These are phyloP conservation scores for Alectura lathami DNA, from an alignment of 2,113 vertebrate genomes.

Conservation along the genomic window DNA sequence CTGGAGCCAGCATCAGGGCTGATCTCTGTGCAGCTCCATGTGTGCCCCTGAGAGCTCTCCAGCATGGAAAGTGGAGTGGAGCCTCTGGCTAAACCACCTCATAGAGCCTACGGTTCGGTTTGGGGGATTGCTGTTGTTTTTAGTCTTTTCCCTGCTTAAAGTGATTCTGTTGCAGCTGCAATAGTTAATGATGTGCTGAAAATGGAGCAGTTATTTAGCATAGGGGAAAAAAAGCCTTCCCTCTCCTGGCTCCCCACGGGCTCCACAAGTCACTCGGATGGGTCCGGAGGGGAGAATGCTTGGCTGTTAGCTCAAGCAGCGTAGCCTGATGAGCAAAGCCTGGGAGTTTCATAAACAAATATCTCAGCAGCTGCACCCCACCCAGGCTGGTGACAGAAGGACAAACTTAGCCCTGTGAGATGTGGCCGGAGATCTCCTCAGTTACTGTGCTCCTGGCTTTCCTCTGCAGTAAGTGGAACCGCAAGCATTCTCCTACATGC, in stretches of 20 bases:
- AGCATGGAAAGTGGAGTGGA: not conserved
- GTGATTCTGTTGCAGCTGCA: constrained; percentile 10
- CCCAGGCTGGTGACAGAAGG: not conserved
- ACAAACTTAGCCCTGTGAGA: not conserved
- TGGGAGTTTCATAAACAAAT: constrained; percentile 30
- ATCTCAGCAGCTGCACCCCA: constrained; percentile 50
- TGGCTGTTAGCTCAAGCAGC: not conserved
- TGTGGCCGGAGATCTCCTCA: not conserved
- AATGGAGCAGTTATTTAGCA: not conserved
- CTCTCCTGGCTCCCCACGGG: not conserved
- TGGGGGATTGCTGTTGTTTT: not conserved
- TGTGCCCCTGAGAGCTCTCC: not conserved
- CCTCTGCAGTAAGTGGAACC: not conserved
- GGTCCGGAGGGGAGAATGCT: not conserved
- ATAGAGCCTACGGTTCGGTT: not conserved
- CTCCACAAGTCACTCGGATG: not conserved
- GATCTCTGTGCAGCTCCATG: accelerated
- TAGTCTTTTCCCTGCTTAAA: not conserved
- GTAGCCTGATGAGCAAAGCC: not conserved
- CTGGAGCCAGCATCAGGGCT: accelerated
- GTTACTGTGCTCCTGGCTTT: not conserved
- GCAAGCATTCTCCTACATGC: not conserved
- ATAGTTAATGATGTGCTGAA: constrained; percentile 29
- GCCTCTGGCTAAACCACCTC: not conserved
- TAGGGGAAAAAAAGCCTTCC: not conserved